Conservation (phyloP, 2,888 invertebrate species). For the Rhingia rostrata region DNA sequence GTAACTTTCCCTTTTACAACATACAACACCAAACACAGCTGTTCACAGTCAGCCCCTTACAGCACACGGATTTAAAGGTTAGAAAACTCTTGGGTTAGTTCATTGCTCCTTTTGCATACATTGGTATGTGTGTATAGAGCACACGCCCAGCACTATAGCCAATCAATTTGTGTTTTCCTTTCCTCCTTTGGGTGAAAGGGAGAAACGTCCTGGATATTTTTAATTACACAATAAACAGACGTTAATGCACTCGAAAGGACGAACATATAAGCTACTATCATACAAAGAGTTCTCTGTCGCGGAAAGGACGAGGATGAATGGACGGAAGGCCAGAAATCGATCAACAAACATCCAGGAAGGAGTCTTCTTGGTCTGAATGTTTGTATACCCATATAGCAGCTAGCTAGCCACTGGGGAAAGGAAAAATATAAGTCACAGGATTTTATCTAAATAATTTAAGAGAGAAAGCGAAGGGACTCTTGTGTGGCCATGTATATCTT, state of each 20-base stretch:
- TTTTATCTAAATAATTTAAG: constrained; percentile 68
- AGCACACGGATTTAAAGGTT: constrained; percentile 37
- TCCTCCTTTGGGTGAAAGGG: neutral
- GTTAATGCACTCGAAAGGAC: constrained; percentile 48
- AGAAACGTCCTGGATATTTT: constrained; percentile 47
- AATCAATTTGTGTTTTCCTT: constrained; percentile 54
- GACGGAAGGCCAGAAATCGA: constrained; percentile 47
- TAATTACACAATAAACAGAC: constrained; percentile 71
- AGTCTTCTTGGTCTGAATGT: constrained; percentile 8
- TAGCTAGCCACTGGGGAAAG: neutral
- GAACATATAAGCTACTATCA: constrained; percentile 23
- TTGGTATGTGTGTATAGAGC: neutral
- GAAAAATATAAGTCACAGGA: constrained; percentile 66
- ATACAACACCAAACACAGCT: constrained; percentile 25
- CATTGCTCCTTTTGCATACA: constrained; percentile 53
- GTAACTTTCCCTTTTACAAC: constrained; percentile 58
- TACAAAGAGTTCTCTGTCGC: neutral
- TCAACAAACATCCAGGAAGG: constrained; percentile 42
- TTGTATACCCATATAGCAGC: neutral
- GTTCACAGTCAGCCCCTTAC: constrained; percentile 7
- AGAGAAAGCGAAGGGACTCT: constrained; percentile 65
- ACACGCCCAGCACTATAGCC: constrained; percentile 2
- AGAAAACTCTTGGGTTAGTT: constrained; percentile 62
- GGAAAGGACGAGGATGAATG: neutral
- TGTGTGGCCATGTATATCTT: constrained; percentile 12